These are phyloP conservation scores for Ellobius talpinus DNA, from an alignment of 2,113 vertebrate genomes.

Conservation along the genomic window DNA sequence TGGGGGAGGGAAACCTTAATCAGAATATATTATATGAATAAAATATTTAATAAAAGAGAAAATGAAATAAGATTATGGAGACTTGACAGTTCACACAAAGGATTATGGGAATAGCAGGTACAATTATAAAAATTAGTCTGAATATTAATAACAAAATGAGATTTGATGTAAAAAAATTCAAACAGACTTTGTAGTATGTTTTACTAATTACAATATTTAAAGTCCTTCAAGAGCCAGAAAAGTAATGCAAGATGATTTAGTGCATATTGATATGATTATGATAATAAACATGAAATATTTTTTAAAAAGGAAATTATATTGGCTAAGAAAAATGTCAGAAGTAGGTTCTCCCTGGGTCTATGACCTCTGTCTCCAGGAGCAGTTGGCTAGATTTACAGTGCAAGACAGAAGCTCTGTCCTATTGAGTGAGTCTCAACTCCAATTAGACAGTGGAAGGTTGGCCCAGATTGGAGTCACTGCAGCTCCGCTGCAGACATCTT, in stretches of 20 bases:
- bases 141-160: neutral
- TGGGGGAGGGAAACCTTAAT: neutral
- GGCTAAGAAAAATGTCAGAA: neutral
- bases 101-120: neutral
- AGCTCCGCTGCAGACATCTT: neutral
- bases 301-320: neutral
- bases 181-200: neutral
- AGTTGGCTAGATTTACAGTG: neutral
- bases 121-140: neutral
- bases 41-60: neutral
- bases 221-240: neutral
- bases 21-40: neutral
- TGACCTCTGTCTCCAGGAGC: no score
- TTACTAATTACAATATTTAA: neutral
- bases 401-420: neutral
- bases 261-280: neutral
- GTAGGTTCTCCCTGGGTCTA: neutral
- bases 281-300: neutral
- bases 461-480: neutral
- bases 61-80: neutral
- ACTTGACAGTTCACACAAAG: neutral
- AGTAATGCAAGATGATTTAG: neutral
- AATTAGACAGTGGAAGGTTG: neutral
- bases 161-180: neutral
- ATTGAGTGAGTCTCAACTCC: neutral